Evolutionary conservation across 2,888 invertebrate genomes (phyloP).

Genomic region (Altica lythri): DNA sequence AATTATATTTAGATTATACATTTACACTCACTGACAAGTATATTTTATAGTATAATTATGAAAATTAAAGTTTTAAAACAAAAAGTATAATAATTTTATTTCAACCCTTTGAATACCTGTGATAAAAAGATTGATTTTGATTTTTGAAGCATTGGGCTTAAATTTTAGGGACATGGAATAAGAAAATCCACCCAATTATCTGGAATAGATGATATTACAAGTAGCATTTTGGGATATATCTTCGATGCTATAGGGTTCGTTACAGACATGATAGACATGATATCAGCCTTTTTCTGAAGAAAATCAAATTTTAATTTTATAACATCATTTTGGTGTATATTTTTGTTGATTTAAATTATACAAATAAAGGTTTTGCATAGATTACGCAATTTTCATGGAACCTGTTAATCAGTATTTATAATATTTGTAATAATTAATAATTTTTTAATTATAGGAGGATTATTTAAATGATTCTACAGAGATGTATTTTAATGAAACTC

Average conservation of each 20-base stretch:
- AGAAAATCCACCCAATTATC: constrained; percentile 40
- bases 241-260: constrained; percentile 46
- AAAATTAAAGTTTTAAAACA: too few species aligned
- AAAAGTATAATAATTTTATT: too few species aligned
- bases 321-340: too few species aligned
- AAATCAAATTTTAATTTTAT: background rate
- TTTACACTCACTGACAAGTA: too few species aligned
- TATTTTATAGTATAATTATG: too few species aligned
- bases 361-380: background rate
- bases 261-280: constrained; percentile 39
- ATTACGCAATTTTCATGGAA: too few species aligned
- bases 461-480: background rate
- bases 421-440: too few species aligned
- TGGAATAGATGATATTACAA: constrained; percentile 43
- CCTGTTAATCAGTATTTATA: too few species aligned
- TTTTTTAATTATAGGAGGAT: constrained; percentile 4
- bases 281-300: constrained; percentile 13
- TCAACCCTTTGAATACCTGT: too few species aligned
- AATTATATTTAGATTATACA: too few species aligned
- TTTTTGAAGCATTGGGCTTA: too few species aligned
- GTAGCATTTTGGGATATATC: constrained; percentile 43
- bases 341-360: background rate
- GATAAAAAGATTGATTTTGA: too few species aligned
- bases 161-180: constrained; percentile 14
- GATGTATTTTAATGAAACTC: background rate